A percentile compares a stretch with the other conserved stretches of the same genome.
phyloP scores from a whole-genome alignment of 2,113 vertebrate genomes.

The Fregata magnificens region DNA sequence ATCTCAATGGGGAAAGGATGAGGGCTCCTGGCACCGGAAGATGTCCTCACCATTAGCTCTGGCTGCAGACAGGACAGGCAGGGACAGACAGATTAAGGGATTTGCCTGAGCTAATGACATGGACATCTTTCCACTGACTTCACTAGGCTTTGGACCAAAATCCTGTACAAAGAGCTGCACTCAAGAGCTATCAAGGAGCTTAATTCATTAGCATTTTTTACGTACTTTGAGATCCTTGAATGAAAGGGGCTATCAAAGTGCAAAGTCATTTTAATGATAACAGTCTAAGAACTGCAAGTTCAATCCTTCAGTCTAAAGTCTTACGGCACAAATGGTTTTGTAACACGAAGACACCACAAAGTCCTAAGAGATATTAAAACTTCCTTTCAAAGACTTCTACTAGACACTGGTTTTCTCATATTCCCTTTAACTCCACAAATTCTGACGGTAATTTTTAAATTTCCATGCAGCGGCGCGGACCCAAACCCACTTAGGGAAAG shows the following conservation, averaged over 20 bases:
- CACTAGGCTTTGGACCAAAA: background rate
- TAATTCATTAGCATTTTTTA: constrained; percentile 20
- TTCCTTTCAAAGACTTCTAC: background rate
- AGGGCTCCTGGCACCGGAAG: background rate
- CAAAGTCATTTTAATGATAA: background rate
- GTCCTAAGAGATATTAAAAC: background rate
- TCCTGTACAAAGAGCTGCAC: constrained; percentile 1
- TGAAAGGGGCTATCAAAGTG: constrained; percentile 19
- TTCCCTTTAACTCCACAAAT: background rate
- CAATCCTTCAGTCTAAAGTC: background rate
- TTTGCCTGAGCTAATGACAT: background rate
- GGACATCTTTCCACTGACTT: background rate
- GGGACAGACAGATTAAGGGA: background rate
- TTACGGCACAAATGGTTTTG: background rate
- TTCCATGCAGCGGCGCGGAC: background rate
- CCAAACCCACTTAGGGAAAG: background rate
- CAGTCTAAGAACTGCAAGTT: background rate
- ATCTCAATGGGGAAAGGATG: background rate
- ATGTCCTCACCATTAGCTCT: background rate
- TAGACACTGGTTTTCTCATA: background rate
- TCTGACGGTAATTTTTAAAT: background rate
- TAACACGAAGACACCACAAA: background rate
- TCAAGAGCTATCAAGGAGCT: constrained; percentile 20
- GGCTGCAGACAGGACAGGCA: background rate
- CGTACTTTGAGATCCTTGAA: constrained; percentile 21